Percentiles rank a stretch among this genome's conserved stretches.
Evolutionary conservation across 1,140 invertebrate species (phyloP).

Genomic region (Diuraphis noxia): DNA sequence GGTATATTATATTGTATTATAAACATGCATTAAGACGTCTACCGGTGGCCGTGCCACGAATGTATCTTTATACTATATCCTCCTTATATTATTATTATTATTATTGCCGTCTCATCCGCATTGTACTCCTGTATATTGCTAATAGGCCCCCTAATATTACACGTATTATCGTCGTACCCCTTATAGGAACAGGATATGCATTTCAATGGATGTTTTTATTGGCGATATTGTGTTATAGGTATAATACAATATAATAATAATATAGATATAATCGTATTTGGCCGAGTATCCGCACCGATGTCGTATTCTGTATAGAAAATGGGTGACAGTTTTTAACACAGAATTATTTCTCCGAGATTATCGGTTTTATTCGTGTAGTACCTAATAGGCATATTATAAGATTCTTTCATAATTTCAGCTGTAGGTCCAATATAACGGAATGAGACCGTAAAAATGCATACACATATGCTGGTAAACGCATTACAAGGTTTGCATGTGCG

Average conservation of each 20-base stretch:
- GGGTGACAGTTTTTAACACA: not conserved
- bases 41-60: slow-evolving; percentile 31
- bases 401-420: not conserved
- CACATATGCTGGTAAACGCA: slow-evolving; percentile 17
- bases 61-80: not conserved
- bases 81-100: not conserved
- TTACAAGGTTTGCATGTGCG: not conserved
- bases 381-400: not conserved
- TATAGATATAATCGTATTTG: slow-evolving; percentile 21
- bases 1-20: not conserved
- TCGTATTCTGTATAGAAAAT: not conserved
- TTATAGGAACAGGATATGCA: slow-evolving; percentile 39
- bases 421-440: not conserved
- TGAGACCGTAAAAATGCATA: not conserved
- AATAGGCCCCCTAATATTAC: slow-evolving; percentile 46
- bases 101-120: not conserved
- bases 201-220: slow-evolving; percentile 52
- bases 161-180: not conserved
- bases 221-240: slow-evolving; percentile 18
- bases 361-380: slow-evolving; percentile 49
- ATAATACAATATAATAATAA: slow-evolving; percentile 30
- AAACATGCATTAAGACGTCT: slow-evolving; percentile 39
- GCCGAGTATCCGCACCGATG: not conserved
- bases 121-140: not conserved
- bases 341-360: slow-evolving; percentile 10